Conservation (phyloP, 2,888 invertebrate genomes). For the Tiliacea citrago region DNA sequence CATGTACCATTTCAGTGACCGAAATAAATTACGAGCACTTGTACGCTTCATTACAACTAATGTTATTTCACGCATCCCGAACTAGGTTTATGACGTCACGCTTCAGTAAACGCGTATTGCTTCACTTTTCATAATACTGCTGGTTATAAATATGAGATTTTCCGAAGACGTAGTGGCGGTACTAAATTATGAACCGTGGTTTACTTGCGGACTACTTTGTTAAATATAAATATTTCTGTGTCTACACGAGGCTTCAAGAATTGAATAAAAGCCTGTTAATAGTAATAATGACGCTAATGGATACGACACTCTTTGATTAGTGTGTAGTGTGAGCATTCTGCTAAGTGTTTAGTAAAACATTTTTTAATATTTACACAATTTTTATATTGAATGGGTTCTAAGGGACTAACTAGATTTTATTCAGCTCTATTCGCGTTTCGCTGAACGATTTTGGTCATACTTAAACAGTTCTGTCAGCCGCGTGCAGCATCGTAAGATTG, state of each 20-base stretch:
- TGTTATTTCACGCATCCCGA: conserved; percentile 52
- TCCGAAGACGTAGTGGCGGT: conserved; percentile 2
- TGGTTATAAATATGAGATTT: conserved; percentile 42
- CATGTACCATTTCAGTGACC: conserved; percentile 27
- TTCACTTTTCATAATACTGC: conserved; percentile 30
- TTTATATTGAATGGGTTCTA: not conserved
- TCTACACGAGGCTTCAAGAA: not conserved
- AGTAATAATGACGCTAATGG: conserved; percentile 3
- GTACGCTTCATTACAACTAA: conserved; percentile 40
- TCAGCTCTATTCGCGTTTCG: too few relatives aligned
- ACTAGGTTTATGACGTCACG: conserved; percentile 47
- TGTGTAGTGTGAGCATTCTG: not conserved
- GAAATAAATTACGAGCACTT: conserved; percentile 48
- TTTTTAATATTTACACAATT: not conserved
- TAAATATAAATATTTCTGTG: not conserved
- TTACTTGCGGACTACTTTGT: conserved; percentile 33
- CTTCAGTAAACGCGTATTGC: conserved; percentile 43
- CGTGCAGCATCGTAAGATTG: too few relatives aligned
- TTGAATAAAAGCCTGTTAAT: conserved; percentile 23
- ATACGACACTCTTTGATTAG: not conserved
- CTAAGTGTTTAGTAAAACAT: conserved; percentile 7
- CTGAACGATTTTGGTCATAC: too few relatives aligned
- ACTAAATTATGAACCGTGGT: conserved; percentile 3
- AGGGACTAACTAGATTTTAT: too few relatives aligned
- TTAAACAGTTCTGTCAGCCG: too few relatives aligned